Percentiles rank a stretch among this genome's conserved stretches.
Evolutionary conservation across 2,797 vertebrate genomes (phyloP).

Genomic region (Sebastolobus alascanus): DNA sequence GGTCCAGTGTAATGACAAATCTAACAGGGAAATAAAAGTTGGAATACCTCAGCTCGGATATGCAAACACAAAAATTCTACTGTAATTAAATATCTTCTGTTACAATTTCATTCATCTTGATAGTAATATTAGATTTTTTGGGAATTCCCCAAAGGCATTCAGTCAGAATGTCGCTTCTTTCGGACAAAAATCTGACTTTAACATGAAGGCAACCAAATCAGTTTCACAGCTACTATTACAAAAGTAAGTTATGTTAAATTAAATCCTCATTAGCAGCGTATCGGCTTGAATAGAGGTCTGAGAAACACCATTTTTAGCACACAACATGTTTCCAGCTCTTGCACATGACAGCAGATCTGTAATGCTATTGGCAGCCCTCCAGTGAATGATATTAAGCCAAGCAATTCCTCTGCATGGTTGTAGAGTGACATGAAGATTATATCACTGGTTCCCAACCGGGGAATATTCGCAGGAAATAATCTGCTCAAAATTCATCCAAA

Average conservation of each 20-base stretch:
- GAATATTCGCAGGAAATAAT: too few relatives aligned
- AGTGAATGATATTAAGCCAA: conserved; percentile 21
- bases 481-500: too few relatives aligned
- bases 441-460: neutral
- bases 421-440: conserved; percentile 11
- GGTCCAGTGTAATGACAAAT: neutral
- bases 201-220: neutral
- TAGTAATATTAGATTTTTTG: neutral
- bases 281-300: neutral
- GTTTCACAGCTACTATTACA: neutral
- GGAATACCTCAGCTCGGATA: neutral
- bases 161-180: neutral
- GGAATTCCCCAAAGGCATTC: neutral
- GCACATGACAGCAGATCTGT: conserved; percentile 3
- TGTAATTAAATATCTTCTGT: neutral
- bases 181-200: neutral
- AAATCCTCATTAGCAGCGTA: neutral
- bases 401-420: neutral
- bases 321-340: neutral
- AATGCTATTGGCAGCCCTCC: conserved; percentile 9
- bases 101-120: neutral
- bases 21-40: neutral
- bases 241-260: neutral
- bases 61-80: neutral
- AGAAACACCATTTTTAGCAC: neutral